A percentile compares a stretch with the other conserved stretches of the same genome.
Evolutionary conservation across 2,113 vertebrate genomes (phyloP).

Genomic region (Danionella cerebrum): DNA sequence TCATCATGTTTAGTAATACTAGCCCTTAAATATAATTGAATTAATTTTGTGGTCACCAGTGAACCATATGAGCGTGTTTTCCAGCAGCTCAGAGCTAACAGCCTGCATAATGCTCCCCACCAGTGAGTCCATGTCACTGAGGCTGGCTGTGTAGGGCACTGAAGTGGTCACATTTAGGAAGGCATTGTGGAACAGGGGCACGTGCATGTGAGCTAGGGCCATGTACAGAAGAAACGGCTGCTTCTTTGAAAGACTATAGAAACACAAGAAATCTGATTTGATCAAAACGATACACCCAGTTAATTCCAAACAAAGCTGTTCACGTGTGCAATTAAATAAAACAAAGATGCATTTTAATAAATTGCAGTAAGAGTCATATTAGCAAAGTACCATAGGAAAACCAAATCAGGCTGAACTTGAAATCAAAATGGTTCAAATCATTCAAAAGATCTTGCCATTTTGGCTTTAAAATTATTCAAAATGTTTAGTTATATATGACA

Average conservation of each 20-base stretch:
- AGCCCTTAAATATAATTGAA: neutral
- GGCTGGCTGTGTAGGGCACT: constrained; percentile 58
- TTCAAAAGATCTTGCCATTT: too few species aligned
- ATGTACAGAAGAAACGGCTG: constrained; percentile 84
- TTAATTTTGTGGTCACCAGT: constrained; percentile 61
- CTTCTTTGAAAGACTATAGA: neutral
- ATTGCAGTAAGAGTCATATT: too few species aligned
- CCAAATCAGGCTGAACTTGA: too few species aligned
- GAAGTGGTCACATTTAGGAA: neutral
- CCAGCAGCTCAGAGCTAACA: constrained; percentile 33
- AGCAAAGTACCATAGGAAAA: too few species aligned
- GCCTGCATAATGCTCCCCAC: constrained; percentile 73
- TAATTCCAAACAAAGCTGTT: too few species aligned
- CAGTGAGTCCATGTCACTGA: constrained; percentile 81
- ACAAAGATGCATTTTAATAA: too few species aligned
- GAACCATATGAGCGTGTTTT: constrained; percentile 85
- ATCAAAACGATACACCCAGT: neutral
- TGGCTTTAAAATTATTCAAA: too few species aligned
- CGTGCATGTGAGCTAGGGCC: constrained; percentile 88
- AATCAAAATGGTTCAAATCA: too few species aligned
- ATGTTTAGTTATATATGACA: too few species aligned
- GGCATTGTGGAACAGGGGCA: constrained; percentile 65
- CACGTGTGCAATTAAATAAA: too few species aligned
- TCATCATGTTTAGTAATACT: neutral
- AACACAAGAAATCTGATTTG: neutral